Conservation (phyloP, 1,140 invertebrate genomes). For the Aphidius ervi region DNA sequence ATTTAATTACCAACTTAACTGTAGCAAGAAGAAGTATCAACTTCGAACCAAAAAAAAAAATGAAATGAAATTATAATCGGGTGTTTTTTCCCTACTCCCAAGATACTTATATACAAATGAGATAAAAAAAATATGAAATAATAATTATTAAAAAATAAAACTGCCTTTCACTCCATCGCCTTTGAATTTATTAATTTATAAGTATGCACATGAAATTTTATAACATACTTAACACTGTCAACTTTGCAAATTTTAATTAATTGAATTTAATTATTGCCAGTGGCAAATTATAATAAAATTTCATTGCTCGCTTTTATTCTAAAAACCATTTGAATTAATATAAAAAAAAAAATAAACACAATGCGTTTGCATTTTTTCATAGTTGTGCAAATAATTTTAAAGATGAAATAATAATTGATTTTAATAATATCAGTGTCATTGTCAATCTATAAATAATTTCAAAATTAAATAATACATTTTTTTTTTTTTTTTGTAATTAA, state of each 20-base stretch:
- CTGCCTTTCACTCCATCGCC: slow-evolving; percentile 24
- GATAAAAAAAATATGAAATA: not conserved
- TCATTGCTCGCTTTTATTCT: no score
- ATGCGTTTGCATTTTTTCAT: no score
- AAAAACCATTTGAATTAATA: no score
- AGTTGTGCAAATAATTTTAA: no score
- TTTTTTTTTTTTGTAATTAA: no score
- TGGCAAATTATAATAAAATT: no score
- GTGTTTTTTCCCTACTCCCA: slow-evolving; percentile 9
- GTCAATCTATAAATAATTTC: no score
- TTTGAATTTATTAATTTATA: slow-evolving; percentile 22
- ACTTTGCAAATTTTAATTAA: not conserved
- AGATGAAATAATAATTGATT: no score
- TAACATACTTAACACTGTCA: slow-evolving; percentile 4
- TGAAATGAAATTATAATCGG: not conserved
- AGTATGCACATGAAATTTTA: slow-evolving; percentile 17
- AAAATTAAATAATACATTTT: no score
- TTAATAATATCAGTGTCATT: no score
- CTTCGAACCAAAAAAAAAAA: slow-evolving; percentile 15
- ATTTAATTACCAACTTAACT: slow-evolving; percentile 5
- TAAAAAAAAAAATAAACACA: no score
- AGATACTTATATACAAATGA: slow-evolving; percentile 10
- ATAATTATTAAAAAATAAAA: slow-evolving; percentile 16
- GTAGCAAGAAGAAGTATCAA: slow-evolving; percentile 14
- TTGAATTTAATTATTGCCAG: no score